Conservation (phyloP, 2,888 invertebrate species). For the Geophilus truncorum region DNA sequence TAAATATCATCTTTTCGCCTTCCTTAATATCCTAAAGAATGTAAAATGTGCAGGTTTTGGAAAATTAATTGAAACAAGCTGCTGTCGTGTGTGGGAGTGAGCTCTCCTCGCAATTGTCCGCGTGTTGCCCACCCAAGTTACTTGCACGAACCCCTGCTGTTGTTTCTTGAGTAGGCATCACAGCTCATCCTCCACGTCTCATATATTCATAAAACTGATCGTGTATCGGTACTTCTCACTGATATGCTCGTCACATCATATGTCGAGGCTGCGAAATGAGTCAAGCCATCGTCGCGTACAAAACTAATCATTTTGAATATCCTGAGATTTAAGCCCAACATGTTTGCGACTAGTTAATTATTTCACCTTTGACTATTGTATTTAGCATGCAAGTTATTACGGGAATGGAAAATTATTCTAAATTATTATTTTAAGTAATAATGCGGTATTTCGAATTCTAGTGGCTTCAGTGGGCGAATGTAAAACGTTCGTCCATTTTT, state of each 20-base stretch:
- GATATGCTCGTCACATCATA: neutral
- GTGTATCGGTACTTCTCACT: neutral
- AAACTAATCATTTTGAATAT: neutral
- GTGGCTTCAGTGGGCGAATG: neutral
- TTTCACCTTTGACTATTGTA: neutral
- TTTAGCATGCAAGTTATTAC: neutral
- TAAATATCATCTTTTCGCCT: neutral
- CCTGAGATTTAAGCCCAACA: neutral
- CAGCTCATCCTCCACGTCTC: neutral
- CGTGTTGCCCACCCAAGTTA: conserved; percentile 9
- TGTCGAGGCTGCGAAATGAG: neutral
- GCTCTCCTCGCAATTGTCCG: neutral
- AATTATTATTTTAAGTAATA: neutral
- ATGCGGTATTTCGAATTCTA: neutral
- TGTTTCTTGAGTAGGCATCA: conserved; percentile 7
- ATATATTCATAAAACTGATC: neutral
- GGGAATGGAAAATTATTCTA: neutral
- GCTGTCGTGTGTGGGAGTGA: neutral
- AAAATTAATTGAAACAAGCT: conserved; percentile 18
- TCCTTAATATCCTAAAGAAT: neutral
- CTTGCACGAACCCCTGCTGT: conserved; percentile 22
- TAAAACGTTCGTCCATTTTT: neutral
- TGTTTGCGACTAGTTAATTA: neutral
- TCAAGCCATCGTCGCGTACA: neutral
- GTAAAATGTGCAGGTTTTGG: neutral